phyloP scores from a whole-genome alignment of 2,113 vertebrate species.

The Anhinga rufa region DNA sequence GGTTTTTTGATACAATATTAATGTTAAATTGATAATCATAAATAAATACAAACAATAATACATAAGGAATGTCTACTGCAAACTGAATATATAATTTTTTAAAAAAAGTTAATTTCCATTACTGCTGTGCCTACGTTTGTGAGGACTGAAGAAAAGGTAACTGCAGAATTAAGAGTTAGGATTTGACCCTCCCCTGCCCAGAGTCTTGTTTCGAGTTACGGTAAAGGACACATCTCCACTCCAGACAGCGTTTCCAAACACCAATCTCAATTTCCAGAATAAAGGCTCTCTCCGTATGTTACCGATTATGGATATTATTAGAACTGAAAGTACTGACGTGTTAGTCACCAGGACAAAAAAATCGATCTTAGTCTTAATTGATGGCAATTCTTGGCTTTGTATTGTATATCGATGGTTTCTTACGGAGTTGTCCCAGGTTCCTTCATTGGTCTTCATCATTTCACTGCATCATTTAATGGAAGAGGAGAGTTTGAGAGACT shows the following conservation, averaged over 20 bases:
- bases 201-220: conserved; percentile 63
- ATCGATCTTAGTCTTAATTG: conserved; percentile 56
- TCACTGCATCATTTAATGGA: conserved; percentile 70
- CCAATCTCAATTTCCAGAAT: conserved; percentile 50
- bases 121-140: conserved; percentile 78
- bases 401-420: conserved; percentile 24
- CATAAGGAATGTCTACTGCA: conserved; percentile 98
- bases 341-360: conserved; percentile 69
- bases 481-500: conserved; percentile 72
- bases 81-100: conserved; percentile 81
- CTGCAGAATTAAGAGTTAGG: conserved; percentile 77
- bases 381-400: conserved; percentile 67
- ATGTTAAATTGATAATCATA: conserved; percentile 91
- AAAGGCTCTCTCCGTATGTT: conserved; percentile 57
- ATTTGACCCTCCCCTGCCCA: conserved; percentile 63
- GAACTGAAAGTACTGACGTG: conserved; percentile 62
- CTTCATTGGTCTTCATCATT: conserved; percentile 68
- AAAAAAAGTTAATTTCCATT: conserved; percentile 86
- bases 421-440: conserved; percentile 53
- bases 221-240: conserved; percentile 59
- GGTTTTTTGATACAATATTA: conserved; percentile 83
- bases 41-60: conserved; percentile 97
- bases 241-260: conserved; percentile 71
- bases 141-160: conserved; percentile 77
- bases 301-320: conserved; percentile 71